A percentile compares a stretch with the other conserved stretches of the same genome.
These are phyloP conservation scores for Dynastes tityus DNA, from an alignment of 2,888 invertebrate genomes.

Conservation along the genomic window DNA sequence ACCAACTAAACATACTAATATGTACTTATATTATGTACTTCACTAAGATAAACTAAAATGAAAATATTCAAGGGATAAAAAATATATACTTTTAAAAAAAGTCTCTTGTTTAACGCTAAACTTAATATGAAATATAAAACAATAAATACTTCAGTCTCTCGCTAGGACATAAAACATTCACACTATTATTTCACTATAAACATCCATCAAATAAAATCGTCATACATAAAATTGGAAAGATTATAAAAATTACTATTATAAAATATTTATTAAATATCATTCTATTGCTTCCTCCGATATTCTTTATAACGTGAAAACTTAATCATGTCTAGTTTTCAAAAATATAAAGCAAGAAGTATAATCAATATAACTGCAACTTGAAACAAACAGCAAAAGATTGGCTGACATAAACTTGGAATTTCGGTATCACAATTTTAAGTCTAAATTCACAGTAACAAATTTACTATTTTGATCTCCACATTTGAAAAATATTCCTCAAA, in stretches of 20 bases:
- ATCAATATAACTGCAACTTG: conserved; percentile 20
- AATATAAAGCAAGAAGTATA: conserved; percentile 12
- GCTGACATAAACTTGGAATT: conserved; percentile 57
- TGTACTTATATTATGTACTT: conserved; percentile 2
- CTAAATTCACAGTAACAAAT: conserved; percentile 47
- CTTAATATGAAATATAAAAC: conserved; percentile 48
- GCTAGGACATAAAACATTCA: conserved; percentile 48
- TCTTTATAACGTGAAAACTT: conserved; percentile 38
- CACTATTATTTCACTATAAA: conserved; percentile 43
- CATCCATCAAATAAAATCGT: conserved; percentile 46
- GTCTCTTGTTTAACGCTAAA: conserved; percentile 41
- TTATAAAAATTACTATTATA: conserved; percentile 43
- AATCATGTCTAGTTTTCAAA: conserved; percentile 20
- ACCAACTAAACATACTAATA: conserved; percentile 29
- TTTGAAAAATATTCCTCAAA: conserved; percentile 36
- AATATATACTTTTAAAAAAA: conserved; percentile 39
- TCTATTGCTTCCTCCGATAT: conserved; percentile 47
- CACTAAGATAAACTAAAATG: conserved; percentile 21
- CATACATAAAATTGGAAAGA: conserved; percentile 47
- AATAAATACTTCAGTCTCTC: conserved; percentile 52
- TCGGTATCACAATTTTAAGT: conserved; percentile 59
- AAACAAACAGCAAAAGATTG: conserved; percentile 47
- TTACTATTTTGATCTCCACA: conserved; percentile 39
- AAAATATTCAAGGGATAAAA: conserved; percentile 37
- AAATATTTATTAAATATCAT: conserved; percentile 47